Base-by-base conservation (phyloP, 2,888 invertebrate species). In the Brenthis ino region DNA sequence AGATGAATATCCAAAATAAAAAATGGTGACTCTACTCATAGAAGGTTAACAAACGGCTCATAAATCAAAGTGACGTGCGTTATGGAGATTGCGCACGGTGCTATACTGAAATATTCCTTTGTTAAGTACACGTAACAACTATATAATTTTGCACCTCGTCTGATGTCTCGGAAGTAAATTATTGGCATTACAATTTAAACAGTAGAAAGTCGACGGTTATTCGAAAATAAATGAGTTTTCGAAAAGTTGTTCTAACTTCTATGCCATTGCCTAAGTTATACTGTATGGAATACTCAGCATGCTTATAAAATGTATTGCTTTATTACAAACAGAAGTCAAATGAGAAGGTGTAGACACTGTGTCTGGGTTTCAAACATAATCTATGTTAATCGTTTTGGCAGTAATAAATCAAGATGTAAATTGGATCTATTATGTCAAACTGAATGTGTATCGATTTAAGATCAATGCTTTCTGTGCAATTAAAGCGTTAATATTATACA, bases 61-160 rank as follows among this genome's bases (percentile, higher is more conserved):
- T 74, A 76, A 78, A 77, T 77, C 76, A 75, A 68, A 68, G 64
- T 69, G 73, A 74, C 74, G 66, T 75, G 73, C 72, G 69, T 76
- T 76, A 74, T 71, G 74, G 72, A 74, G 73, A 76, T 72, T 74
- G 72, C 68, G 56, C 71, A 58, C 61, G 63, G 57, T 69, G 65
- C 64, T 76, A 74, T 77, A 75, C 75, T 73, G 75, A 76, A 78
- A 77, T 80, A 76, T 77, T 76, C 79, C 75, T 80, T 82, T 80
- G 80, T 81, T 79, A 80, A 77, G 77, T 72, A 77, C 75, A 66
- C 65, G 70, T 70, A 71, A 63, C 55, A 63, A 67, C 67, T 43
- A 63, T 63, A 57, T 63, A 63, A 63, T 67, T 67, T 67, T 43
- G 50, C 56, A 55, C n/a, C 37, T 37, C n/a, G 50, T 63, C 63